Evolutionary conservation across 1,140 invertebrate genomes (phyloP).

Genomic region (Nautilus pompilius): DNA sequence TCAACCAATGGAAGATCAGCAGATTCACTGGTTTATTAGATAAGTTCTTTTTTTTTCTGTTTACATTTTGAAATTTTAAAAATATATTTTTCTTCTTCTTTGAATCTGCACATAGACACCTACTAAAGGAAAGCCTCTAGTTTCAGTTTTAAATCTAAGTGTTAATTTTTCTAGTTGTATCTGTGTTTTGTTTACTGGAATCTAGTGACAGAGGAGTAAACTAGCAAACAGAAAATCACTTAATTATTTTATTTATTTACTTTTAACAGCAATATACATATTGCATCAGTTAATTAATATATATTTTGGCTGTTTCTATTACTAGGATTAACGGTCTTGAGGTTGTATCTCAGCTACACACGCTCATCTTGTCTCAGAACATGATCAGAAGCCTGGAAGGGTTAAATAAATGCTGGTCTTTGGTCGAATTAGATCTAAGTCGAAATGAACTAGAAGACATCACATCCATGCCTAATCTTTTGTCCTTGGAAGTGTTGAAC

Average conservation of each 20-base stretch:
- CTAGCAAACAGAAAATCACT: neutral
- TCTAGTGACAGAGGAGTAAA: no score
- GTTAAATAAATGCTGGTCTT: slow-evolving; percentile 18
- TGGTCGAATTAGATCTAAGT: slow-evolving; percentile 42
- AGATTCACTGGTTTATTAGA: no score
- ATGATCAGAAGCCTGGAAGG: slow-evolving; percentile 31
- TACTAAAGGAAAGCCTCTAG: no score
- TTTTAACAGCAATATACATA: neutral
- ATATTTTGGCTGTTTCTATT: slow-evolving; percentile 8
- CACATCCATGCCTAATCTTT: slow-evolving; percentile 38
- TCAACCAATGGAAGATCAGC: no score
- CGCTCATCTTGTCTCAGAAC: slow-evolving; percentile 47
- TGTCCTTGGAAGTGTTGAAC: slow-evolving; percentile 37
- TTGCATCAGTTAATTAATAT: neutral
- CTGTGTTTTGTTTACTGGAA: no score
- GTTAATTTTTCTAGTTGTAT: no score
- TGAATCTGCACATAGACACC: no score
- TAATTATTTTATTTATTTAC: no score
- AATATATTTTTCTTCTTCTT: no score
- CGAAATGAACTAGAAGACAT: slow-evolving; percentile 47
- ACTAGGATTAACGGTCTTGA: slow-evolving; percentile 43
- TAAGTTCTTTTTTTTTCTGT: no score
- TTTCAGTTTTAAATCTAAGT: no score
- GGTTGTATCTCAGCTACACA: slow-evolving; percentile 31
- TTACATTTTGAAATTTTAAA: no score